A percentile compares a stretch with the other conserved stretches of the same genome.
These are phyloP conservation scores for Phenganax marumi DNA, from an alignment of 92 coral and sea anemone genomes.

Conservation along the genomic window DNA sequence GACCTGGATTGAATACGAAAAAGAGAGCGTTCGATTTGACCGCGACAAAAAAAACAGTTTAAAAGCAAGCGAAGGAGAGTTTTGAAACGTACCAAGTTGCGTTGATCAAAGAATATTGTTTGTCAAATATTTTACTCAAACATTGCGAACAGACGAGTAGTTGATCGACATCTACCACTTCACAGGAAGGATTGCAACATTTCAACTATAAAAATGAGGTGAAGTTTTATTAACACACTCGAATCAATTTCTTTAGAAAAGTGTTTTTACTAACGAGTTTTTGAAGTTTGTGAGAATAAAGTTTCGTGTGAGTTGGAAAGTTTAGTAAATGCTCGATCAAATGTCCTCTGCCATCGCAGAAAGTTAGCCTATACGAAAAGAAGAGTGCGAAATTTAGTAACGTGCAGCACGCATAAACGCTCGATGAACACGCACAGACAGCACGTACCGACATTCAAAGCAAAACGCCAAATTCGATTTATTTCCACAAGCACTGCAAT, in stretches of 20 bases:
- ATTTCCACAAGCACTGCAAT: constrained; percentile 79
- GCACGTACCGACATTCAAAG: constrained; percentile 86
- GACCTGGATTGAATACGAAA: constrained; percentile 60
- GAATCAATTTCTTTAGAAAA: neutral
- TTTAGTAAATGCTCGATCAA: constrained; percentile 73
- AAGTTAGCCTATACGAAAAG: constrained; percentile 52
- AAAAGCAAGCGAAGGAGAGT: neutral
- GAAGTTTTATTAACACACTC: neutral
- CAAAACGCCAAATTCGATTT: constrained; percentile 85
- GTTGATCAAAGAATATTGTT: constrained; percentile 90
- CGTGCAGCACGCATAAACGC: neutral
- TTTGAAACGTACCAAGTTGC: constrained; percentile 83
- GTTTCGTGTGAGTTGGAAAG: constrained; percentile 75
- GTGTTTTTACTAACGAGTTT: constrained; percentile 60
- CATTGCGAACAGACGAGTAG: constrained; percentile 85
- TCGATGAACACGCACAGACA: neutral
- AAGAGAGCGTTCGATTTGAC: neutral
- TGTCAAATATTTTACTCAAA: constrained; percentile 74
- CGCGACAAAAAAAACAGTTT: neutral
- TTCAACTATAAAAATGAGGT: constrained; percentile 63
- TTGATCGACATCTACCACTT: constrained; percentile 69
- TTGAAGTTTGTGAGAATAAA: constrained; percentile 86
- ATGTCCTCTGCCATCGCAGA: constrained; percentile 98
- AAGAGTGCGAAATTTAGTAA: neutral
- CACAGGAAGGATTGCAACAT: constrained; percentile 88